A percentile compares a stretch with the other conserved stretches of the same genome.
These are phyloP conservation scores for Neosilurus hyrtlii DNA, from an alignment of 2,797 vertebrate genomes.

Conservation along the genomic window DNA sequence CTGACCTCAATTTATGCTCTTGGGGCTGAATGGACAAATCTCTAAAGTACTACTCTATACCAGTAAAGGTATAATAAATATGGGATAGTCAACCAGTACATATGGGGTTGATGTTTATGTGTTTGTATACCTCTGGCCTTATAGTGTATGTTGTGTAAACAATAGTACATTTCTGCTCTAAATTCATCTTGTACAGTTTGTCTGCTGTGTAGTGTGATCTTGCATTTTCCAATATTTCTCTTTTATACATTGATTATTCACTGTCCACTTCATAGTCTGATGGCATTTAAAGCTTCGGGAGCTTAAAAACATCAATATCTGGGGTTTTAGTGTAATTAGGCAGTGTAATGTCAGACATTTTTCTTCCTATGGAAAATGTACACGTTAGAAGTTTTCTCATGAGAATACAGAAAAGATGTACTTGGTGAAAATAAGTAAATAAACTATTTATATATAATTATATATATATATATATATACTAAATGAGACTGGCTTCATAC, in stretches of 20 bases:
- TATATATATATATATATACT: no score
- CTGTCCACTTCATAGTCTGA: neutral
- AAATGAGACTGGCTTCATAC: neutral
- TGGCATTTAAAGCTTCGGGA: neutral
- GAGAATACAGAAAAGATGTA: neutral
- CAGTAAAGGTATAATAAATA: neutral
- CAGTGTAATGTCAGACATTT: neutral
- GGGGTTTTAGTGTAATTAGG: neutral
- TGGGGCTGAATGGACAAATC: slow-evolving; percentile 8
- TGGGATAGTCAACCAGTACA: neutral
- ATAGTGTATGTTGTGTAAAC: neutral
- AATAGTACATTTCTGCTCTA: neutral
- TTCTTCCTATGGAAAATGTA: neutral
- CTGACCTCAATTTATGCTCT: neutral
- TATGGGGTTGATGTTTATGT: neutral
- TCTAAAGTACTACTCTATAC: neutral
- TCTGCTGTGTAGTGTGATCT: neutral
- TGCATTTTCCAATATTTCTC: neutral
- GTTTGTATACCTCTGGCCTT: neutral
- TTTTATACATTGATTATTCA: slow-evolving; percentile 4
- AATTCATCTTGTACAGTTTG: neutral
- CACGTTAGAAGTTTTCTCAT: neutral
- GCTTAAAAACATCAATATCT: slow-evolving; percentile 5
- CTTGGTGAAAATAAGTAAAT: slow-evolving; percentile 1
- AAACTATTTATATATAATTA: no score